phyloP scores from a whole-genome alignment of 2,888 invertebrate species.

The Plagiodera versicolora region DNA sequence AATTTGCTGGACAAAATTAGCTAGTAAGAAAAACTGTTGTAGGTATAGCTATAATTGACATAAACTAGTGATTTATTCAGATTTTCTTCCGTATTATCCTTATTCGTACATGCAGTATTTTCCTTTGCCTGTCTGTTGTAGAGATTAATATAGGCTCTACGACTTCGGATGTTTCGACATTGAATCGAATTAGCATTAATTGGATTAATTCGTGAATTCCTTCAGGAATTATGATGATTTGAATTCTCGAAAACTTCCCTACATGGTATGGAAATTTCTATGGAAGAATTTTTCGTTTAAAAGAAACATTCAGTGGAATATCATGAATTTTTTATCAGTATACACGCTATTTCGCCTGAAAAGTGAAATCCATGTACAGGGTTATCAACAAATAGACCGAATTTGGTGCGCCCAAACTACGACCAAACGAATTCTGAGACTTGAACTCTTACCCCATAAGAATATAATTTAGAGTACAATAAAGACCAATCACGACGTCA shows the following conservation, averaged over 20 bases:
- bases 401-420: too few relatives aligned
- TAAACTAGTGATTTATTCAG: conserved; percentile 14
- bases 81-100: conserved; percentile 6
- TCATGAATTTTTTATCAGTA: too few relatives aligned
- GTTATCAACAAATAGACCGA: too few relatives aligned
- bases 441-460: background rate
- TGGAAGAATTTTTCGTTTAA: too few relatives aligned
- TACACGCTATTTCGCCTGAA: too few relatives aligned
- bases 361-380: too few relatives aligned
- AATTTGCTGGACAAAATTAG: conserved; percentile 6
- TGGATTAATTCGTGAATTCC: too few relatives aligned
- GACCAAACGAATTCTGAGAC: too few relatives aligned
- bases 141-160: background rate
- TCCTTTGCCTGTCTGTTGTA: background rate
- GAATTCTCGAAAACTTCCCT: too few relatives aligned
- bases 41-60: conserved; percentile 12
- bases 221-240: too few relatives aligned
- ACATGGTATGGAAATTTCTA: too few relatives aligned
- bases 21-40: conserved; percentile 8
- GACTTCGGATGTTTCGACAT: background rate
- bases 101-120: background rate
- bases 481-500: background rate
- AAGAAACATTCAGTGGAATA: too few relatives aligned
- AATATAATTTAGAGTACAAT: background rate
- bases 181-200: background rate